These are phyloP conservation scores for Calliphora vicina DNA, from an alignment of 1,140 invertebrate genomes.

Conservation along the genomic window DNA sequence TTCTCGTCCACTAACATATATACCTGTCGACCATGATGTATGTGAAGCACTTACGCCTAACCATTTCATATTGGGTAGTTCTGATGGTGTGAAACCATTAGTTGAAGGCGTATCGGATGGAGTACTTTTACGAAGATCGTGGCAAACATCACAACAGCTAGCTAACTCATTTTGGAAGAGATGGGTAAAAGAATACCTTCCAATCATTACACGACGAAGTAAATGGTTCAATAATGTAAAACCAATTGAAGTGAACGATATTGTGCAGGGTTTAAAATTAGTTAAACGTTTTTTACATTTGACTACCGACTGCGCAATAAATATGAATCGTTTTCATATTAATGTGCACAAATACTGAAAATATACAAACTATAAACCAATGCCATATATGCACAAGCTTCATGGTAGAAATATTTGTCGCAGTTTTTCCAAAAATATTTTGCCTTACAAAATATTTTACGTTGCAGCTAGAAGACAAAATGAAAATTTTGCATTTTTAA, in stretches of 20 bases:
- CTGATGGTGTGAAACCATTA: background rate
- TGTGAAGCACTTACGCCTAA: conserved; percentile 31
- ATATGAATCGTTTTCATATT: no score
- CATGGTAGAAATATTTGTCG: no score
- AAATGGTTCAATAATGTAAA: conserved; percentile 38
- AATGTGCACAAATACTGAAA: no score
- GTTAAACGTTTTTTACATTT: no score
- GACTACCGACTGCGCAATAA: no score
- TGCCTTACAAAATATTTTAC: no score
- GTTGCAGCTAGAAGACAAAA: no score
- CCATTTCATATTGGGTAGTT: background rate
- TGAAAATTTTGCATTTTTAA: no score
- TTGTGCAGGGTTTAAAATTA: no score
- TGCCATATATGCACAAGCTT: no score
- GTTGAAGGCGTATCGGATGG: background rate
- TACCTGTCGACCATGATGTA: conserved; percentile 47
- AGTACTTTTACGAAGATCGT: conserved; percentile 33
- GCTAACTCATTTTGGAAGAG: conserved; percentile 39
- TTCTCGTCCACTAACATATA: conserved; percentile 46
- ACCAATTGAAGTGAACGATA: conserved; percentile 33
- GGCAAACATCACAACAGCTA: conserved; percentile 33
- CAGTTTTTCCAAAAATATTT: no score
- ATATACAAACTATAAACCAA: no score
- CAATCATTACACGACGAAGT: conserved; percentile 31
- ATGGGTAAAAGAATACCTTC: conserved; percentile 37